Percentiles rank a stretch among this genome's conserved stretches.
phyloP scores from a whole-genome alignment of 2,888 invertebrate genomes.

The Lochmaea crataegi region DNA sequence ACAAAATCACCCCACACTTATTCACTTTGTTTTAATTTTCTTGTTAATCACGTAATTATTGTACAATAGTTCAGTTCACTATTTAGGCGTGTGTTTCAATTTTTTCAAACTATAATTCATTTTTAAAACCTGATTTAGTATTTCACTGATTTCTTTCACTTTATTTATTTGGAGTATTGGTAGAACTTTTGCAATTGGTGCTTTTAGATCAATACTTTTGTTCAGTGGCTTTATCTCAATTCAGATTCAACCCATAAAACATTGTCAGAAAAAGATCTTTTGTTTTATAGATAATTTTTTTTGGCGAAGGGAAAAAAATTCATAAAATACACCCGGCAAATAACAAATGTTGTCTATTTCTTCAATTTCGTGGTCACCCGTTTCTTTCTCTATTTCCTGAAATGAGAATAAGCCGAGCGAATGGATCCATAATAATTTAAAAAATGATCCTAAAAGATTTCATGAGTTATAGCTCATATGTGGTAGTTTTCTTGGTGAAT shows the following conservation, averaged over 20 bases:
- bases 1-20: too few species aligned
- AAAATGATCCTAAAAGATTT: slow-evolving; percentile 26
- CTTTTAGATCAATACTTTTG: too few species aligned
- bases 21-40: too few species aligned
- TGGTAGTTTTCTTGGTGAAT: slow-evolving; percentile 2
- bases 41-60: too few species aligned
- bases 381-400: slow-evolving; percentile 16
- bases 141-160: too few species aligned
- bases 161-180: too few species aligned
- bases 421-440: slow-evolving; percentile 24
- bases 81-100: too few species aligned
- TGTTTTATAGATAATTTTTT: slow-evolving; percentile 19
- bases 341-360: slow-evolving; percentile 31
- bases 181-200: too few species aligned
- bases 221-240: too few species aligned
- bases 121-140: too few species aligned
- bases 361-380: slow-evolving; percentile 12
- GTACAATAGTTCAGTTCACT: too few species aligned
- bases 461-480: slow-evolving; percentile 17
- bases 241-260: neutral
- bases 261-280: neutral
- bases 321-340: slow-evolving; percentile 23
- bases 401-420: slow-evolving; percentile 20
- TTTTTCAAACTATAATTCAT: too few species aligned
- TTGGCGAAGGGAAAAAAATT: slow-evolving; percentile 2